Evolutionary conservation across 2,113 vertebrate genomes (phyloP).

Genomic region (Chaenocephalus aceratus): DNA sequence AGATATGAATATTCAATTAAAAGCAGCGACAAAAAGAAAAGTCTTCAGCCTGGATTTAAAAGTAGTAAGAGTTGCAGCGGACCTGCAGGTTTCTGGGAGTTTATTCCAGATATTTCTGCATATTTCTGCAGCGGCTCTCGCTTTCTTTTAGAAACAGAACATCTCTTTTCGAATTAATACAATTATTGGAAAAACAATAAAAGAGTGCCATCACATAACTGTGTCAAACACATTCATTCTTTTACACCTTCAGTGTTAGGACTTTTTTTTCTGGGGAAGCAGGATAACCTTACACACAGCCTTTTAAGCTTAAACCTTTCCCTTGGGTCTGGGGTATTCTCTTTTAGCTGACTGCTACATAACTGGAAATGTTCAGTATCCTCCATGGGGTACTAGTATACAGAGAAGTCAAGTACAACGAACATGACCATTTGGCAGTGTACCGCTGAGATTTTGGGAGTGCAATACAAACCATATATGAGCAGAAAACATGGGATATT

Average conservation of each 20-base stretch:
- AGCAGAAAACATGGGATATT: conserved; percentile 15
- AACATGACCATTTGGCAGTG: conserved; percentile 40
- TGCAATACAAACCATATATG: conserved; percentile 12
- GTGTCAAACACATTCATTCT: too few relatives aligned
- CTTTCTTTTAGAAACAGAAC: not conserved
- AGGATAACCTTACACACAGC: conserved; percentile 16
- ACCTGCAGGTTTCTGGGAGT: too few relatives aligned
- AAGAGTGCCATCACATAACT: not conserved
- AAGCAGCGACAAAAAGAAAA: too few relatives aligned
- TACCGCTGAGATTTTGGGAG: conserved; percentile 15
- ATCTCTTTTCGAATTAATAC: not conserved
- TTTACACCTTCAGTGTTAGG: too few relatives aligned
- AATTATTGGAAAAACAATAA: not conserved
- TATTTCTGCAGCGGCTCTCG: too few relatives aligned
- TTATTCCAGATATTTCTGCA: too few relatives aligned
- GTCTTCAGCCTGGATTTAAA: too few relatives aligned
- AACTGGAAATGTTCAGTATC: conserved; percentile 35
- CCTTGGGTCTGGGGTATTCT: conserved; percentile 23
- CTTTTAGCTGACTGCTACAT: conserved; percentile 50
- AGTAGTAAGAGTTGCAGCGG: too few relatives aligned
- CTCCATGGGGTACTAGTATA: conserved; percentile 16
- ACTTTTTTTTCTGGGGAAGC: conserved; percentile 9
- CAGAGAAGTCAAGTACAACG: conserved; percentile 44
- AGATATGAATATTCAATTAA: too few relatives aligned
- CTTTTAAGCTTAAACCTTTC: conserved; percentile 40